Evolutionary conservation across 2,113 vertebrate species (phyloP), one percentile per base, ranked within the genome.

Genomic region (Rutilus rutilus): DNA sequence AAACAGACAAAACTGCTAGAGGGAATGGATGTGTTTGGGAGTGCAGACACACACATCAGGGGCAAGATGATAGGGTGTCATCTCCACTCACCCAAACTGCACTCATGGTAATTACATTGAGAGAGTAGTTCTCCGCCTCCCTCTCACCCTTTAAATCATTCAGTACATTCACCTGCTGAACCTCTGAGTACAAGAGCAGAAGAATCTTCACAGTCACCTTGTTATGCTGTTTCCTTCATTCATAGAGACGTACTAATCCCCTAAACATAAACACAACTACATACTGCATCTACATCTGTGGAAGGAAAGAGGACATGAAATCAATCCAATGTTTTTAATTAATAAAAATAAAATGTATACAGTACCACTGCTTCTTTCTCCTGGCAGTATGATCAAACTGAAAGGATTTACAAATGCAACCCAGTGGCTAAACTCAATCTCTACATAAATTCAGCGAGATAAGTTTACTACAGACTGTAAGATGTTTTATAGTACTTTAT

Each of bases 111-210:
- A 64, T 78, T 78, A 54, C 54, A 78, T 39, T 60, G 52, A 60
- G 30, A 39, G 52, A 39, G 54, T 39, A 60, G 54, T 2, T 78
- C 21, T 21, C 54, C 54, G 33, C 30, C 77, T 39, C 54, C 7
- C 54, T 59, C 52, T 78, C 59, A 54, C 33, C n/a, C 54, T 64
- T 36, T 84, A 83, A 85, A 83, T 89, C 76, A 87, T 89, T 85
- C 75, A 79, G 60, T 81, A 75, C 30, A 59, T 83, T 76, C 59
- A 45, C 60, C 83, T 83, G 77, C 78, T 85, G 79, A 87, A 79
- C 73, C 84, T 84, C 81, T 23, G 83, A 81, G 59, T 54, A 59
- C 54, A 57, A 65, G 14, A 67, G 59, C 50, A 64, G 36, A 67
- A 57, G 30, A 52, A 76, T 67, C 62, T 65, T 62, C 78, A 71